Conservation (phyloP, 2,797 vertebrate genomes). For the Pterois miles region DNA sequence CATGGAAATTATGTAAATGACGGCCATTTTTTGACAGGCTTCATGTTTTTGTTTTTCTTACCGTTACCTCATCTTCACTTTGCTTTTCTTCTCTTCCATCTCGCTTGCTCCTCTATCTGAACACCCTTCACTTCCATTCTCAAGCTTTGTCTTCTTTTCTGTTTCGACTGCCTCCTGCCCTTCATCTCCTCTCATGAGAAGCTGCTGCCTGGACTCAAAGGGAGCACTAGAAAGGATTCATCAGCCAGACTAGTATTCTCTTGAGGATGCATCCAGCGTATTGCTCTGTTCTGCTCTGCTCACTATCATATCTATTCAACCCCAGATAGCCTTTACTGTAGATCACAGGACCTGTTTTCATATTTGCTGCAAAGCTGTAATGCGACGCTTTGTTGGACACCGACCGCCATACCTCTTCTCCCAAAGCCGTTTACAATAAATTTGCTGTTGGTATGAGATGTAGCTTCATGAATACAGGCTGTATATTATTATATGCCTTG, state of each 20-base stretch:
- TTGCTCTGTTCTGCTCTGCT: slow-evolving; percentile 71
- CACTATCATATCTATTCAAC: slow-evolving; percentile 70
- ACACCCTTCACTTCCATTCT: slow-evolving; percentile 56
- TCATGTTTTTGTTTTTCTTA: slow-evolving; percentile 28
- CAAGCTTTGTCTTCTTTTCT: slow-evolving; percentile 56
- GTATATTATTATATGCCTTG: slow-evolving; percentile 26
- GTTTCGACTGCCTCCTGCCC: slow-evolving; percentile 54
- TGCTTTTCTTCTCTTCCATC: slow-evolving; percentile 28
- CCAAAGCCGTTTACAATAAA: slow-evolving; percentile 38
- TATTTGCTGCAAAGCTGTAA: slow-evolving; percentile 57
- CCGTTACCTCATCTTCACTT: slow-evolving; percentile 25
- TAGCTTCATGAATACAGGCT: slow-evolving; percentile 28
- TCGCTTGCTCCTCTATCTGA: slow-evolving; percentile 16
- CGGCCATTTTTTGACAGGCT: slow-evolving; percentile 25
- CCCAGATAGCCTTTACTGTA: slow-evolving; percentile 72
- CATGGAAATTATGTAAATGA: slow-evolving; percentile 58
- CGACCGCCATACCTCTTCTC: slow-evolving; percentile 27
- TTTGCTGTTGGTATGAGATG: slow-evolving; percentile 15
- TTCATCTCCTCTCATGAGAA: slow-evolving; percentile 70
- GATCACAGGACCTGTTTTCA: slow-evolving; percentile 70
- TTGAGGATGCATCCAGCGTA: slow-evolving; percentile 55
- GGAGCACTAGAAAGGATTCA: slow-evolving; percentile 74
- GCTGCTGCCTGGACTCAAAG: slow-evolving; percentile 67
- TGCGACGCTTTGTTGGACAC: slow-evolving; percentile 56
- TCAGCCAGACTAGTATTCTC: slow-evolving; percentile 72